These are phyloP conservation scores for Notamacropus eugenii DNA, from an alignment of 2,797 vertebrate species.

Conservation along the genomic window DNA sequence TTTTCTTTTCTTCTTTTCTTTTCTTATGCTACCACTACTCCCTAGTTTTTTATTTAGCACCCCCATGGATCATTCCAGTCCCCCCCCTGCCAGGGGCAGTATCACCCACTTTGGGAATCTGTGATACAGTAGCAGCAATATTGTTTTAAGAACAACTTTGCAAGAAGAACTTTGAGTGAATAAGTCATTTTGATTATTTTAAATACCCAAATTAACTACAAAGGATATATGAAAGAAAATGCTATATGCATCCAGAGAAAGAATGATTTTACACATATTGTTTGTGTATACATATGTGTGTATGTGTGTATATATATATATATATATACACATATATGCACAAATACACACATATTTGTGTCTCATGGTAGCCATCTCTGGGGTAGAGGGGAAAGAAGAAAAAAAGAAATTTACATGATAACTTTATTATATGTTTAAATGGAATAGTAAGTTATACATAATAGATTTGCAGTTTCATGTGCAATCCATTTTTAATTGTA, in stretches of 20 bases:
- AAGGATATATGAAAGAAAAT: not conserved
- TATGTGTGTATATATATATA: no score
- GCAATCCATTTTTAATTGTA: no score
- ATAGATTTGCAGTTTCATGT: not conserved
- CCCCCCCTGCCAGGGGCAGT: no score
- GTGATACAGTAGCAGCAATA: not conserved
- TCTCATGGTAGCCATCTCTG: not conserved
- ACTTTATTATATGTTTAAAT: not conserved
- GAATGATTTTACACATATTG: not conserved
- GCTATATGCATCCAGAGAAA: not conserved
- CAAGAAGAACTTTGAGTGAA: not conserved
- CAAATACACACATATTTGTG: not conserved
- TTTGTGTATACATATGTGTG: not conserved
- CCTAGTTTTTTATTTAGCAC: no score
- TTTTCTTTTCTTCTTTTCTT: no score
- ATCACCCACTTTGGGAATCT: no score
- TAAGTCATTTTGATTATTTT: not conserved
- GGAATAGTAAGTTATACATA: not conserved
- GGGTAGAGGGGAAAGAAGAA: no score
- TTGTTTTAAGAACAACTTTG: not conserved
- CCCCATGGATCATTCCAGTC: no score
- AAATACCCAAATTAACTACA: not conserved
- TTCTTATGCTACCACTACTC: no score
- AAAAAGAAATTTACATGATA: not conserved
- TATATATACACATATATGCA: no score